Conservation (phyloP, 2,888 invertebrate genomes). For the Elysia crispata region DNA sequence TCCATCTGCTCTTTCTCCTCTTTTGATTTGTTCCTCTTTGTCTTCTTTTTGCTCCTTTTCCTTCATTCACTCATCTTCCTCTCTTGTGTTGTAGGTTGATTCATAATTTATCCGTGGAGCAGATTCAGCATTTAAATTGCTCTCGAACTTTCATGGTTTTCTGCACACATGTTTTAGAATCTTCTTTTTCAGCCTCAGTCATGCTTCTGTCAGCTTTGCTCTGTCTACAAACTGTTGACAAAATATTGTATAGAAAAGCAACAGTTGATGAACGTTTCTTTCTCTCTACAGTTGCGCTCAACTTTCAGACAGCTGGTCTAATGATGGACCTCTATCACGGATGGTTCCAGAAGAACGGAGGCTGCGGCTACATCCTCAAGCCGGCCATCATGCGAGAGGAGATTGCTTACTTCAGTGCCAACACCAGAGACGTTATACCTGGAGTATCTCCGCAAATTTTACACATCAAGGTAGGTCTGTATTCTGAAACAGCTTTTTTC, state of each 20-base stretch:
- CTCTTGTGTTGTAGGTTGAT: no score
- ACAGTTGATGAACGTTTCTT: background rate
- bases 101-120: no score
- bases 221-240: no score
- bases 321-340: constrained; percentile 83
- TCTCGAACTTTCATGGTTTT: no score
- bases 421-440: constrained; percentile 77
- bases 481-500: no score
- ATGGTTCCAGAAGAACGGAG: constrained; percentile 81
- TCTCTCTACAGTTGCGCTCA: constrained; percentile 79
- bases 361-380: constrained; percentile 82
- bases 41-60: no score
- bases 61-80: no score
- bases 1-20: no score
- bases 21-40: no score
- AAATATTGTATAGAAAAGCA: no score
- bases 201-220: background rate
- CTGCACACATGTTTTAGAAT: no score
- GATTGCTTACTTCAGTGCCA: constrained; percentile 78
- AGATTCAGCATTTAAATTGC: no score
- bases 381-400: constrained; percentile 81
- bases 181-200: background rate
- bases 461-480: constrained; percentile 79
- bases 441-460: constrained; percentile 78
- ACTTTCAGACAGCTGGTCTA: constrained; percentile 81